phyloP scores from a whole-genome alignment of 2,797 vertebrate species.

The Ispidina picta region DNA sequence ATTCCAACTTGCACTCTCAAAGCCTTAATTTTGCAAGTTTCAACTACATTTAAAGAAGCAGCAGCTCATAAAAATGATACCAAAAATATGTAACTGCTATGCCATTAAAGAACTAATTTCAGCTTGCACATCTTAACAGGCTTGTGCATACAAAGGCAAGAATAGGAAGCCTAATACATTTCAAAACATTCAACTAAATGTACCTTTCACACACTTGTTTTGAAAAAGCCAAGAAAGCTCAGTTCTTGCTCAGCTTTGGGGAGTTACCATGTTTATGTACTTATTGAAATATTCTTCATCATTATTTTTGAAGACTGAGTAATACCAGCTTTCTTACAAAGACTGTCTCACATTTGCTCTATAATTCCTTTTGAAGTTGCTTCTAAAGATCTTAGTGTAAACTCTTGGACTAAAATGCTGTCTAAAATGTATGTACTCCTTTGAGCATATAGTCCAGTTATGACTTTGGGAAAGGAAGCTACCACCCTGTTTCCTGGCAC shows the following conservation, averaged over 20 bases:
- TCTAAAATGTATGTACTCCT: background rate
- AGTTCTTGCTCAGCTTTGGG: background rate
- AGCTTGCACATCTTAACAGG: background rate
- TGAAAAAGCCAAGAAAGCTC: background rate
- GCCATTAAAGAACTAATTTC: background rate
- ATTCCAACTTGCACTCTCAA: background rate
- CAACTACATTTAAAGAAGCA: background rate
- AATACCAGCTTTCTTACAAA: background rate
- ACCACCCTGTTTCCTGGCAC: slow-evolving; percentile 26
- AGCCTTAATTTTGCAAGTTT: background rate
- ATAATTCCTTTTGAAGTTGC: background rate
- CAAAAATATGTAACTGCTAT: background rate
- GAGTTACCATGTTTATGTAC: background rate
- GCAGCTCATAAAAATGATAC: background rate
- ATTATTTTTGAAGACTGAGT: background rate
- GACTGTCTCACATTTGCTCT: background rate
- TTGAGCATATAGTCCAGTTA: background rate
- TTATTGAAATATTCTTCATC: background rate
- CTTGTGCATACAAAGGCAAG: background rate
- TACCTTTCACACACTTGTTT: background rate
- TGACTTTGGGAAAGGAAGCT: slow-evolving; percentile 33
- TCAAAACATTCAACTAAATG: background rate
- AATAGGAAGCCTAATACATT: background rate
- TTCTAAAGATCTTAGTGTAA: background rate
- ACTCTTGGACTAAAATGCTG: background rate